Evolutionary conservation across 2,113 vertebrate species (phyloP), one percentile per base, ranked within the genome.

Genomic region (Phrynosoma platyrhinos): DNA sequence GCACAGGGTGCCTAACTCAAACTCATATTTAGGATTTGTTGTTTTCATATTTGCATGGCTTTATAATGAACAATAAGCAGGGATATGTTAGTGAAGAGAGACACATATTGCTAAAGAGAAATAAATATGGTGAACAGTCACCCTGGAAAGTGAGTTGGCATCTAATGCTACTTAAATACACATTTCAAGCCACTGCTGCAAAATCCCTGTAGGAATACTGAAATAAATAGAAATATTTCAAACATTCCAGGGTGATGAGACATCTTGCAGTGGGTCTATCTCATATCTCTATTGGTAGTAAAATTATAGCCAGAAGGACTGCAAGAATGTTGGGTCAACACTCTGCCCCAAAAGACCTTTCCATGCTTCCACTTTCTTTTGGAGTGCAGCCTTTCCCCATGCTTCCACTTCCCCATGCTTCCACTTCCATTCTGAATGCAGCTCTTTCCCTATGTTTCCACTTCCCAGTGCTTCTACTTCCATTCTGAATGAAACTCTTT

Each of bases 11-110:
- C 87, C 91, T 75, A 90, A 88, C 84, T 58, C 85, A 53, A 93
- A 36, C 91, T 74, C 27, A 90, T 83, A 90, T 94, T 88, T 79
- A 95, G 88, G 91, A 83, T 84, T 87, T 91, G 89, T 91, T 71
- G 86, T 90, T 89, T 92, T 91, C 87, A 87, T 53, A 86, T 92
- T 91, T 84, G 90, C 87, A 68, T 89, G 74, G 64, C 78, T 79
- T 85, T 79, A 90, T 79, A 90, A 87, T 90, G 88, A 94, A 93
- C 88, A 94, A 87, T 87, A 91, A 84, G 84, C 79, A 86, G 89
- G 83, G 90, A 94, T 75, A 69, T 89, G 40, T 93, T 93, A 85
- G 58, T 74, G 78, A 83, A 14, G 82, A 89, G 72, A 79, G 88
- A 87, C 75, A 77, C n/a, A 86, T 80, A 86, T 85, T 92, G 88